Evolutionary conservation across 2,113 vertebrate species (phyloP).

Genomic region (Stigmatopora argus): DNA sequence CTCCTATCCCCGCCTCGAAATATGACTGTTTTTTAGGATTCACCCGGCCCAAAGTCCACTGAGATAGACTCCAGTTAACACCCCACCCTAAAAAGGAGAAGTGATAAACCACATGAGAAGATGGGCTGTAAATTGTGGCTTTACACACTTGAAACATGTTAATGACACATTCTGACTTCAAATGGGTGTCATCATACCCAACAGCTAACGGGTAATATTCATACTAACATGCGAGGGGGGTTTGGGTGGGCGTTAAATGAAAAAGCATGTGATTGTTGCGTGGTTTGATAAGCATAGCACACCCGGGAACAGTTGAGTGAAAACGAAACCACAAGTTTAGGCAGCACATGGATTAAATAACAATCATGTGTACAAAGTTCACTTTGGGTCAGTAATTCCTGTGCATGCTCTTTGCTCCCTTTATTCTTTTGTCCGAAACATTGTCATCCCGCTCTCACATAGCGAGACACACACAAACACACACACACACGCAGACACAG

Average conservation of each 20-base stretch:
- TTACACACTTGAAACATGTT: background rate
- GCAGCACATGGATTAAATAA: background rate
- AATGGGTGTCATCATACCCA: background rate
- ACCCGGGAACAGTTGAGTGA: constrained; percentile 8
- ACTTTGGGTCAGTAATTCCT: constrained; percentile 14
- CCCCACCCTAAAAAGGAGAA: background rate
- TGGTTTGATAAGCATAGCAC: constrained; percentile 4
- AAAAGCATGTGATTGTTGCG: constrained; percentile 1
- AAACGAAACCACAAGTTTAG: constrained; percentile 14
- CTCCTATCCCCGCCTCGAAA: background rate
- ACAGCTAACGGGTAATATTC: background rate
- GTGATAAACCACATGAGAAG: background rate
- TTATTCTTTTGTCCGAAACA: constrained; percentile 14
- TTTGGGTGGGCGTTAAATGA: constrained; percentile 11
- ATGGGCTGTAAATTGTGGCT: background rate
- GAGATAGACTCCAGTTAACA: background rate
- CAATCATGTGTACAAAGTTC: constrained; percentile 5
- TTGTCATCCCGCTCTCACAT: constrained; percentile 6
- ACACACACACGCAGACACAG: background rate
- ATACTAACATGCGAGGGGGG: background rate
- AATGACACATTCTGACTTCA: background rate
- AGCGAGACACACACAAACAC: no score
- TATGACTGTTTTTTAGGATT: background rate
- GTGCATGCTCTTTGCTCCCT: constrained; percentile 10
- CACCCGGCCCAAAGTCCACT: background rate